Evolutionary conservation across 2,888 invertebrate genomes (phyloP), one percentile per base, ranked within the genome.

Genomic region (Leucoptera coffeella): DNA sequence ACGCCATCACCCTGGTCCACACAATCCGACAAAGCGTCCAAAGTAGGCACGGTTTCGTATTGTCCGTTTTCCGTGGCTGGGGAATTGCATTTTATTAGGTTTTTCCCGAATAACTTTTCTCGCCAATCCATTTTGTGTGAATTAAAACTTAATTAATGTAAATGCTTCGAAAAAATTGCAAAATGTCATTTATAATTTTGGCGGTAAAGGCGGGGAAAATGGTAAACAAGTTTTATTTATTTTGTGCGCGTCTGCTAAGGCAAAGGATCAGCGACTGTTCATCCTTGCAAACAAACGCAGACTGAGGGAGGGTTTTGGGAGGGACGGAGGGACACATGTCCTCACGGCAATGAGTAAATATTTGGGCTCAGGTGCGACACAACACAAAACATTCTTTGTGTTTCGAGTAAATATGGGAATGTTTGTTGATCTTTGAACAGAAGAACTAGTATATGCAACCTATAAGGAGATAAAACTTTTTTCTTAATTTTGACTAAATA

Each of bases 101-200:
- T 52, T 43, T 71, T 67, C 2, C 78, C 77, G 38, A 78, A 77
- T 38, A 77, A 65, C 47, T 74, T 74, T 51, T 75, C 76, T 44
- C 74, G 73, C 77, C 78, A 77, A 53, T 74, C 75, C 54, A 67
- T 65, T n/a, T n/a, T n/a, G n/a, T n/a, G n/a, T n/a, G n/a, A n/a
- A n/a, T n/a, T n/a, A n/a, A n/a, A n/a, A n/a, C n/a, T n/a, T n/a
- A n/a, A 17, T 17, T 17, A 17, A 17, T 17, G 9, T 17, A 7
- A 6, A 7, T 7, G 17, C 6, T 17, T 7, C 9, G 6, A 17
- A 17, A 17, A 6, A 17, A 9, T 17, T 9, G 9, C 17, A 17
- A 17, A 9, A 9, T 17, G 9, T 17, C 9, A 17, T 17, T 7
- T n/a, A n/a, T n/a, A n/a, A n/a, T n/a, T n/a, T n/a, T n/a, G n/a